Evolutionary conservation across 2,888 invertebrate species (phyloP).

Genomic region (Abrostola tripartita): DNA sequence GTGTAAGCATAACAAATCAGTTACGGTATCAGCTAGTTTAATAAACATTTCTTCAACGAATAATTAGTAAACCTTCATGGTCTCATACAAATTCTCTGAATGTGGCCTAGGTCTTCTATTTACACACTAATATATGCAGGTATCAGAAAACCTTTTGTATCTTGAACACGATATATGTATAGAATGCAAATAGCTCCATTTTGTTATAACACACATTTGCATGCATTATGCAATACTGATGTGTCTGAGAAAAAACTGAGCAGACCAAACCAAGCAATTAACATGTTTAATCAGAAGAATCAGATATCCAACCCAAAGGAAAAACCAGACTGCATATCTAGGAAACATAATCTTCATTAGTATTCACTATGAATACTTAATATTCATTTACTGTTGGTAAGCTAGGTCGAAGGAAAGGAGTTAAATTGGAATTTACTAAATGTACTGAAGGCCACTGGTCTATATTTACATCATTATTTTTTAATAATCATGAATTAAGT

Average conservation of each 20-base stretch:
- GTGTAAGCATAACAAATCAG: too few species aligned
- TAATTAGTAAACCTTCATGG: too few species aligned
- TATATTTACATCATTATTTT: background rate
- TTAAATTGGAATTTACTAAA: slow-evolving; percentile 3
- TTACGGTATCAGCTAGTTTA: too few species aligned
- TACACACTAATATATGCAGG: too few species aligned
- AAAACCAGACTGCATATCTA: background rate
- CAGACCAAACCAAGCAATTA: background rate
- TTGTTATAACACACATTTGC: background rate
- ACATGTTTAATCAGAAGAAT: background rate
- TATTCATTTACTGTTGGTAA: background rate
- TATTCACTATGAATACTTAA: background rate
- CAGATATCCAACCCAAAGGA: background rate
- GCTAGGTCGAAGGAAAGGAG: slow-evolving; percentile 12
- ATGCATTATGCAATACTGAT: background rate
- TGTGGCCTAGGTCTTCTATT: too few species aligned
- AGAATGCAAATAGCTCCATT: background rate
- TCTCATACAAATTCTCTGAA: too few species aligned
- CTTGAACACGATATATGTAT: too few species aligned
- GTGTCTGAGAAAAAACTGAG: background rate
- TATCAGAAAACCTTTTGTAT: too few species aligned
- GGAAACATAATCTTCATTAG: background rate
- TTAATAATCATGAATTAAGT: background rate
- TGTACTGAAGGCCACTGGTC: slow-evolving; percentile 6
- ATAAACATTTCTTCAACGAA: too few species aligned